Evolutionary conservation across 2,113 vertebrate species (phyloP).

Genomic region (Limanda limanda): DNA sequence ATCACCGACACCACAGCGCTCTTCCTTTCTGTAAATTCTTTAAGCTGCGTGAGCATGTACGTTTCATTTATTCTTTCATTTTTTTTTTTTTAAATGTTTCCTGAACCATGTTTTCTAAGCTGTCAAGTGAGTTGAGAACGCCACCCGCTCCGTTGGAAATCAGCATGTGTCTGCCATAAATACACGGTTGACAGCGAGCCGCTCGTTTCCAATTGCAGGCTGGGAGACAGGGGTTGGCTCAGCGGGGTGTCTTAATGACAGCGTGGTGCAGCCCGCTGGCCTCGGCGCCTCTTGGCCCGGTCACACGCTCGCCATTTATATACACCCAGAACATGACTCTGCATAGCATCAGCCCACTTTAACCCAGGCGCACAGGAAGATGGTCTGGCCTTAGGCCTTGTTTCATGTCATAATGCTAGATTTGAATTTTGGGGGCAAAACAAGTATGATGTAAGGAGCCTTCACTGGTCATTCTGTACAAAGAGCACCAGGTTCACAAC

Average conservation of each 20-base stretch:
- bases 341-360: conserved; percentile 38
- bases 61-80: conserved; percentile 37
- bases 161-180: conserved; percentile 60
- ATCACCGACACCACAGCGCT: conserved; percentile 64
- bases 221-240: conserved; percentile 62
- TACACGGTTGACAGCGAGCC: conserved; percentile 60
- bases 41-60: conserved; percentile 26
- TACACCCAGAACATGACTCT: conserved; percentile 55
- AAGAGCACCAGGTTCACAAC: conserved; percentile 24
- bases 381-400: conserved; percentile 17
- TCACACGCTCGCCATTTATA: conserved; percentile 51
- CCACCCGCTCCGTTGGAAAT: conserved; percentile 18
- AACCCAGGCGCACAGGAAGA: not conserved
- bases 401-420: conserved; percentile 32
- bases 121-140: conserved; percentile 39
- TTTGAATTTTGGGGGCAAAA: conserved; percentile 11
- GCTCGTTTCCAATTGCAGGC: conserved; percentile 72
- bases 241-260: conserved; percentile 77
- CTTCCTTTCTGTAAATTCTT: conserved; percentile 59
- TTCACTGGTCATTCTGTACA: conserved; percentile 14
- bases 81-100: conserved; percentile 26
- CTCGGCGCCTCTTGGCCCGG: conserved; percentile 29
- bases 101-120: conserved; percentile 54
- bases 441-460: conserved; percentile 45
- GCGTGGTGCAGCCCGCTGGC: conserved; percentile 49